These are phyloP conservation scores for Drosophila mayri DNA, from an alignment of 1,140 invertebrate genomes.

Conservation along the genomic window DNA sequence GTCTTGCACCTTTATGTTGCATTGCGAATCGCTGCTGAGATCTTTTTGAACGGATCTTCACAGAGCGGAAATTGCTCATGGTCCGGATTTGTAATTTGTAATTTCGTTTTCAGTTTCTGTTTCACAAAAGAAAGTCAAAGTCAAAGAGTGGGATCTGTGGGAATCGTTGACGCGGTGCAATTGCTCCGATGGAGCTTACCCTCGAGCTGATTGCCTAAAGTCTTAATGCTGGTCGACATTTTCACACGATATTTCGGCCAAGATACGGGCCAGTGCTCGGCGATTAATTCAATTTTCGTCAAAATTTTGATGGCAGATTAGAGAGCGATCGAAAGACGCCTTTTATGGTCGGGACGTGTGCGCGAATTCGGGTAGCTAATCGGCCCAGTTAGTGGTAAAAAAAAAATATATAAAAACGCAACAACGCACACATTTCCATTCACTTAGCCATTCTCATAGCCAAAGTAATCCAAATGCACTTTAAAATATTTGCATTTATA, in stretches of 20 bases:
- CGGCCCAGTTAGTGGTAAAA: slow-evolving; percentile 53
- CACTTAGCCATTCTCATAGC: slow-evolving; percentile 26
- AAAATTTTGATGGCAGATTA: slow-evolving; percentile 79
- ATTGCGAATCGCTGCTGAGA: slow-evolving; percentile 53
- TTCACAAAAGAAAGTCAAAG: slow-evolving; percentile 67
- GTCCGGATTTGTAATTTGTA: slow-evolving; percentile 41
- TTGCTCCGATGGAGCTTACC: slow-evolving; percentile 27
- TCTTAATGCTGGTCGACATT: slow-evolving; percentile 25
- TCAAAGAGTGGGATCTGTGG: slow-evolving; percentile 42
- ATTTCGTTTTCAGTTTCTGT: slow-evolving; percentile 56
- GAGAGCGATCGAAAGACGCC: slow-evolving; percentile 41
- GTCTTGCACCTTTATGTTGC: slow-evolving; percentile 56
- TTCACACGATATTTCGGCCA: slow-evolving; percentile 74
- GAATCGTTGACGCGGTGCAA: slow-evolving; percentile 43
- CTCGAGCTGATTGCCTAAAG: slow-evolving; percentile 14
- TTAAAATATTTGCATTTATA: not conserved
- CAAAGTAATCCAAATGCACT: slow-evolving; percentile 16
- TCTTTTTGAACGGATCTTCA: slow-evolving; percentile 36
- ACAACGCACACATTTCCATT: slow-evolving; percentile 51
- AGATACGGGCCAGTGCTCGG: slow-evolving; percentile 51
- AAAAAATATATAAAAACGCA: slow-evolving; percentile 14
- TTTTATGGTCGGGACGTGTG: slow-evolving; percentile 76
- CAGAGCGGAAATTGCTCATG: slow-evolving; percentile 65
- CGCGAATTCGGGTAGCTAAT: slow-evolving; percentile 82
- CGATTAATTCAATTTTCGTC: slow-evolving; percentile 71